Conservation (phyloP, 2,888 invertebrate genomes). For the Calameuta pallipes region DNA sequence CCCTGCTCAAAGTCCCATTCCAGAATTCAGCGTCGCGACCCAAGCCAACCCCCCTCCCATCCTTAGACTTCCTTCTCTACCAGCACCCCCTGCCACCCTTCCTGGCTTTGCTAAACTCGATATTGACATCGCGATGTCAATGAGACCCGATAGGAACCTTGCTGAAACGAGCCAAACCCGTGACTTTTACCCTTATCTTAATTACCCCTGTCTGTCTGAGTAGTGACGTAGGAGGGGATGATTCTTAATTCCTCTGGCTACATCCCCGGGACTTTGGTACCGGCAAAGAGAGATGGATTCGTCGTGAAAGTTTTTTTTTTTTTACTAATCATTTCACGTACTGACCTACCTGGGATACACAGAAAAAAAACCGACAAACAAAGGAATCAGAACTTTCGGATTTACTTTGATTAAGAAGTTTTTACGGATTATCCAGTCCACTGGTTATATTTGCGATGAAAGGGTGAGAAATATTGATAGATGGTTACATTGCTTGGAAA, state of each 20-base stretch:
- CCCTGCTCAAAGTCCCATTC: background rate
- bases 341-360: background rate
- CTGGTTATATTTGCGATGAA: background rate
- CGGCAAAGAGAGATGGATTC: background rate
- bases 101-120: constrained; percentile 41
- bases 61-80: background rate
- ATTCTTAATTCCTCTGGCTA: background rate
- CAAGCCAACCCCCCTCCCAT: background rate
- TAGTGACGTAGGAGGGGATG: background rate
- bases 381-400: background rate
- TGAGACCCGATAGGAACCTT: constrained; percentile 34
- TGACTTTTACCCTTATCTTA: background rate
- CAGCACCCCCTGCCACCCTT: background rate
- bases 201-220: background rate
- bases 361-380: background rate
- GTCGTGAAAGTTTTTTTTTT: background rate
- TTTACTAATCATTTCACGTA: background rate
- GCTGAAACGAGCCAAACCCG: background rate
- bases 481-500: background rate
- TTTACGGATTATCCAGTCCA: background rate
- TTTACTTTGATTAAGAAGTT: background rate
- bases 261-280: background rate
- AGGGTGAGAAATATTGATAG: background rate
- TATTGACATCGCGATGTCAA: constrained; percentile 44
- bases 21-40: background rate